phyloP scores from a whole-genome alignment of 1,140 invertebrate species.

The Scaptomyza pallida region DNA sequence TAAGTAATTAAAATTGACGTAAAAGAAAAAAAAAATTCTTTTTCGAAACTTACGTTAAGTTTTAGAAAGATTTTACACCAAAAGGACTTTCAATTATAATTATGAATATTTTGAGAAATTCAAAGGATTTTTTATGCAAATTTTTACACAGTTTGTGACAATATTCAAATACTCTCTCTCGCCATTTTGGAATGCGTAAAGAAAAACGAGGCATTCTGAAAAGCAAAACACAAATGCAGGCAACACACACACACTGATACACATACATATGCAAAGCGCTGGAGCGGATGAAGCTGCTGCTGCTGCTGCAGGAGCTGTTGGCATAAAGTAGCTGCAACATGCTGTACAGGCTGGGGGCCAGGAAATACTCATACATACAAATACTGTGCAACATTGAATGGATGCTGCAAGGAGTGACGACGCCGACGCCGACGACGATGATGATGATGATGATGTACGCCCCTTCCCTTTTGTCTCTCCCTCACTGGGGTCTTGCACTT shows the following conservation, averaged over 20 bases:
- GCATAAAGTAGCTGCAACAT: slow-evolving; percentile 4
- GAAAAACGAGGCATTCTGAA: neutral
- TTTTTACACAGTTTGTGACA: neutral
- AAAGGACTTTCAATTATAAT: too few species aligned
- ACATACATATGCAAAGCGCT: slow-evolving; percentile 3
- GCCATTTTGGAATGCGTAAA: neutral
- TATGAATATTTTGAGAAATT: too few species aligned
- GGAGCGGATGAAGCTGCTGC: slow-evolving; percentile 7
- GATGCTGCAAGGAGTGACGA: slow-evolving; percentile 28
- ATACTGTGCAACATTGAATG: slow-evolving; percentile 16
- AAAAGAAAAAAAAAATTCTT: too few species aligned
- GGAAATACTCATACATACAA: slow-evolving; percentile 14
- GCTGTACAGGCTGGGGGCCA: neutral
- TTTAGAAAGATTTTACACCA: too few species aligned
- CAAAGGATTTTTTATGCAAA: too few species aligned
- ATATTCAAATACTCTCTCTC: neutral
- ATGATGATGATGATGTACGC: neutral
- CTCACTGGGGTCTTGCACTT: slow-evolving; percentile 35
- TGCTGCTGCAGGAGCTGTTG: neutral
- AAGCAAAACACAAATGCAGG: slow-evolving; percentile 1
- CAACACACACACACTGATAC: neutral
- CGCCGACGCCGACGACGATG: neutral
- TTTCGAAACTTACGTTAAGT: too few species aligned
- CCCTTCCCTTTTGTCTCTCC: neutral
- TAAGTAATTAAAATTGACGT: too few species aligned